Percentiles rank a stretch among this genome's conserved stretches.
Conservation (phyloP, 2,888 invertebrate genomes). For the Dynastes maya region DNA sequence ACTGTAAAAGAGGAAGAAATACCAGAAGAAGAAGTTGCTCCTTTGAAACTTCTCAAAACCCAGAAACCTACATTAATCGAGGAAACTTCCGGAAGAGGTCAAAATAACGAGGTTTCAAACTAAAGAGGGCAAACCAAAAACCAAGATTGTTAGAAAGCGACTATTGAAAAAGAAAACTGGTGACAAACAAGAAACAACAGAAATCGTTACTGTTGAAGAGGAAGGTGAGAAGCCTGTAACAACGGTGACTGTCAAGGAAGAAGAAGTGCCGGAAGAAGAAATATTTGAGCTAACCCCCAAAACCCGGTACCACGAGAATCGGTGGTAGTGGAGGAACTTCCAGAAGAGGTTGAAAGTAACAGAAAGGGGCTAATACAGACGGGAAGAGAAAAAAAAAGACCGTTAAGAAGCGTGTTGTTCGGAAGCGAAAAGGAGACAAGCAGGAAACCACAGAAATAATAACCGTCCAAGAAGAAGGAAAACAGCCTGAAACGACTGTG, state of each 20-base stretch:
- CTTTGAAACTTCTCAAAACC: constrained; percentile 51
- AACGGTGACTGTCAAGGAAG: constrained; percentile 61
- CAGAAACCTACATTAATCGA: constrained; percentile 52
- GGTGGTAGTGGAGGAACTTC: constrained; percentile 52
- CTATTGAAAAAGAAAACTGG: constrained; percentile 70
- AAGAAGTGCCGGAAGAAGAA: constrained; percentile 57
- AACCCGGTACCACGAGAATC: constrained; percentile 49
- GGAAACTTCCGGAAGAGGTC: constrained; percentile 54
- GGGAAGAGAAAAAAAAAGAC: constrained; percentile 57
- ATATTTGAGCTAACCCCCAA: constrained; percentile 54
- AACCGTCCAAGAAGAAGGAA: constrained; percentile 68
- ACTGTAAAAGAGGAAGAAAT: constrained; percentile 60
- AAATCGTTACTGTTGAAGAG: constrained; percentile 66
- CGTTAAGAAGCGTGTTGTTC: constrained; percentile 64
- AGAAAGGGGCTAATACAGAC: constrained; percentile 67
- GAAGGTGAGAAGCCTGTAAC: constrained; percentile 59
- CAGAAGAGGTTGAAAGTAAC: constrained; percentile 61
- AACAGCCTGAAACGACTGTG: constrained; percentile 66
- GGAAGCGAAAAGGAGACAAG: constrained; percentile 64
- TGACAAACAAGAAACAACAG: constrained; percentile 69
- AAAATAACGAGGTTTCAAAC: constrained; percentile 50
- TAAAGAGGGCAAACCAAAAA: constrained; percentile 61
- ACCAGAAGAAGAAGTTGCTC: constrained; percentile 53
- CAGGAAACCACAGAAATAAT: constrained; percentile 65
- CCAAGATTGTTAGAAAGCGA: constrained; percentile 63